phyloP scores from a whole-genome alignment of 2,888 invertebrate species.

The Auanema sp. region DNA sequence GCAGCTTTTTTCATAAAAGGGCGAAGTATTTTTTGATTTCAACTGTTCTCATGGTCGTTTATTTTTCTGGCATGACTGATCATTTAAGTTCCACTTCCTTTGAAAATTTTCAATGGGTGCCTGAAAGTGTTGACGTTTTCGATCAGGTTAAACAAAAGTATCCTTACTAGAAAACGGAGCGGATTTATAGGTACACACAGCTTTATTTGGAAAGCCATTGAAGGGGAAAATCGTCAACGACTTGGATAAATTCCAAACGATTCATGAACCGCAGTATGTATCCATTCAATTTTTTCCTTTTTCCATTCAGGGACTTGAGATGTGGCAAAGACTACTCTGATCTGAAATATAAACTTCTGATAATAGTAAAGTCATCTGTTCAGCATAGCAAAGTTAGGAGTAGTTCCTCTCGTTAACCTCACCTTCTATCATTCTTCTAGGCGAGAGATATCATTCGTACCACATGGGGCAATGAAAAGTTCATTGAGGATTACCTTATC shows the following conservation, averaged over 20 bases:
- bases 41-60: neutral
- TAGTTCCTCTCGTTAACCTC: neutral
- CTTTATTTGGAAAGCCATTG: too few species aligned
- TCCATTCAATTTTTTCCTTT: neutral
- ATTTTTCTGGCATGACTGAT: neutral
- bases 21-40: neutral
- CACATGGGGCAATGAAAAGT: constrained; percentile 19
- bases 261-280: neutral
- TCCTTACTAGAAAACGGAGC: too few species aligned
- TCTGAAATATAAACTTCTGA: constrained; percentile 10
- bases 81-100: neutral
- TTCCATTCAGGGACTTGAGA: constrained; percentile 8
- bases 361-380: constrained; percentile 17
- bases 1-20: too few species aligned
- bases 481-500: constrained; percentile 17
- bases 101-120: constrained; percentile 2
- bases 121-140: neutral
- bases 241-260: neutral
- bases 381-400: constrained; percentile 7
- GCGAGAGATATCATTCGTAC: constrained; percentile 15
- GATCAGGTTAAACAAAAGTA: too few species aligned
- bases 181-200: too few species aligned
- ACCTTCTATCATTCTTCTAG: constrained; percentile 9
- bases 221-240: too few species aligned
- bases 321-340: constrained; percentile 2